Base-by-base conservation (phyloP, 1,140 invertebrate species). In the Goniozus legneri region DNA sequence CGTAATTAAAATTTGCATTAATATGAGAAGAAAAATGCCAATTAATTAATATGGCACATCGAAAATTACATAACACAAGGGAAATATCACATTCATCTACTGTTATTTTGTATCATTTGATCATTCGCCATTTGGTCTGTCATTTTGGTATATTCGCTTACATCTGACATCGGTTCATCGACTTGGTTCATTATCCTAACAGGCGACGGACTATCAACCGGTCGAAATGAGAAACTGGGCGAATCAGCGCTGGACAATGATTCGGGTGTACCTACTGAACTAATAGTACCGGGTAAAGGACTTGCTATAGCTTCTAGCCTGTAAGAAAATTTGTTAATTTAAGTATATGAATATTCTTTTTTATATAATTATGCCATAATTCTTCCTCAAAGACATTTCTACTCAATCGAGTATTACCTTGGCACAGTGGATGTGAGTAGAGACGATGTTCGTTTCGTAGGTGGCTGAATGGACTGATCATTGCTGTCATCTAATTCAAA, bases 401-500 rank as follows among this genome's bases (percentile, higher is more conserved):
- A 13, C 20, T 3, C 36, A 18, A 4, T 38, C 15, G 3, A 16
- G 3, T 38, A 13, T 57, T 60, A 75, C 73, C 71, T 65, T 20
- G 66, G 64, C 48, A 65, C 52, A 58, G 62, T 67, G 31, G 71
- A 70, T 37, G 69, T 65, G 30, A 75, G 49, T 54, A 75, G 58
- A 60, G 57, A 66, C 30, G 69, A 71, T 13, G 75, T 74, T 53
- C 80, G 67, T 68, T 84, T 84, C 7, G 78, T 67, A 37, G 79
- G 75, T 27, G 81, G 80, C 52, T 79, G 78, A 37, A 75, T 54
- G 34, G 75, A 60, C 36, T 66, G 69, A 53, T 74, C 66, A 61
- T 76, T 68, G 53, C 73, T 70, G 43, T 88, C 86, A 40, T 87
- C 82, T 38, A 88, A 64, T 56, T 89, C 89, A 58, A 87, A 86